These are phyloP conservation scores for Acanthoscelides obtectus DNA, from an alignment of 2,888 invertebrate genomes.

Conservation along the genomic window DNA sequence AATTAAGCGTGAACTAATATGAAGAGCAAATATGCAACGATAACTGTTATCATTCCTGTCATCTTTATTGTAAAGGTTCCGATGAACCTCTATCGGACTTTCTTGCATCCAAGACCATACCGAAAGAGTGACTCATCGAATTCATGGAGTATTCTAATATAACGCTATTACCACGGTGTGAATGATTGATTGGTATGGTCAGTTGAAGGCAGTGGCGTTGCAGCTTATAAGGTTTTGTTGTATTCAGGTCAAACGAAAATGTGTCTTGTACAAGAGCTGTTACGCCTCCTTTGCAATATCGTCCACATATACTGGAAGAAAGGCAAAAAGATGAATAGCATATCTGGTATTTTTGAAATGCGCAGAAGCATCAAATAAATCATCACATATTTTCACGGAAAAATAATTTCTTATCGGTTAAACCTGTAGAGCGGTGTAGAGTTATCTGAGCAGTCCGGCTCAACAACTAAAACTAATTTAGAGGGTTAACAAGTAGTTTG, in stretches of 20 bases:
- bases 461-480: no score
- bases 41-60: not conserved
- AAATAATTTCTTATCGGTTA: no score
- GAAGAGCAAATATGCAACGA: not conserved
- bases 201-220: not conserved
- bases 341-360: no score
- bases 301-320: no score
- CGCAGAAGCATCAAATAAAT: no score
- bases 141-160: not conserved
- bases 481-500: no score
- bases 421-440: no score
- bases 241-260: not conserved
- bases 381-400: no score
- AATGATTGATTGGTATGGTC: not conserved
- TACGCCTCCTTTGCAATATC: no score
- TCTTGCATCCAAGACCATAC: not conserved
- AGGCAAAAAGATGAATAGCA: no score
- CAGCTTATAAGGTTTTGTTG: not conserved
- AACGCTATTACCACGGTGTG: not conserved
- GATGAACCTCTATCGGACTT: not conserved
- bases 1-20: not conserved
- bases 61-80: not conserved
- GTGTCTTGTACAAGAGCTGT: no score
- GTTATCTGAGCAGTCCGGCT: no score
- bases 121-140: not conserved